A percentile compares a stretch with the other conserved stretches of the same genome.
phyloP scores from a whole-genome alignment of 1,140 invertebrate species.

The Pachyrhynchus sulphureomaculatus region DNA sequence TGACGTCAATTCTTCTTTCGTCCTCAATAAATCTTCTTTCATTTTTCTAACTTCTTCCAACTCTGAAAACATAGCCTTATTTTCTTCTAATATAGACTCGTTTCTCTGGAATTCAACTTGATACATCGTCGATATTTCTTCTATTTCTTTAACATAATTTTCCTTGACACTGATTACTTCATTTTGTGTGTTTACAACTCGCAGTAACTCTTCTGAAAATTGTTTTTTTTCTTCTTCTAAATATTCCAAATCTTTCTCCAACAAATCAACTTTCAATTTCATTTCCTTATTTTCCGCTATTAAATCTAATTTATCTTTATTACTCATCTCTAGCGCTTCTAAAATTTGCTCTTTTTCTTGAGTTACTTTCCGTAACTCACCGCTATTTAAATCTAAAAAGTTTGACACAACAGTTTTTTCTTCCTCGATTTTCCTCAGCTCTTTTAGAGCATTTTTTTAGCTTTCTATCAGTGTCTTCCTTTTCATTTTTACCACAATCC shows the following conservation, averaged over 20 bases:
- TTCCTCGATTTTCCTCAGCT: constrained; percentile 13
- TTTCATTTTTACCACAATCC: background rate
- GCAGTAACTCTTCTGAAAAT: background rate
- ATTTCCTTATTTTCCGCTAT: constrained; percentile 20
- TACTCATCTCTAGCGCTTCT: constrained; percentile 31
- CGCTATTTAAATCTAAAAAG: constrained; percentile 26
- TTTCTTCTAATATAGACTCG: too few species aligned
- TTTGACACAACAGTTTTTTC: constrained; percentile 26
- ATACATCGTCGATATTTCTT: too few species aligned
- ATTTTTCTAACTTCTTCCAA: too few species aligned
- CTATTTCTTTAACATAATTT: too few species aligned
- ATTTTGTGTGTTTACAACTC: too few species aligned
- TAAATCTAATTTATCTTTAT: constrained; percentile 28
- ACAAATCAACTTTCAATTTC: constrained; percentile 10
- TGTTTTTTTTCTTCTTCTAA: constrained; percentile 24
- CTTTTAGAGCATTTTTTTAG: background rate
- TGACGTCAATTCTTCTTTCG: too few species aligned
- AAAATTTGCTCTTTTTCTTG: constrained; percentile 31
- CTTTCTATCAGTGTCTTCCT: background rate
- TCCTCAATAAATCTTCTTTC: too few species aligned
- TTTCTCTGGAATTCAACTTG: too few species aligned
- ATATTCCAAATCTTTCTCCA: constrained; percentile 9
- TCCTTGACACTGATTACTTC: too few species aligned
- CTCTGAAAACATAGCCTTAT: too few species aligned
- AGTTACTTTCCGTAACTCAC: constrained; percentile 21